Base-by-base conservation (phyloP, 2,797 vertebrate species). In the Tenualosa thibaudeaui region DNA sequence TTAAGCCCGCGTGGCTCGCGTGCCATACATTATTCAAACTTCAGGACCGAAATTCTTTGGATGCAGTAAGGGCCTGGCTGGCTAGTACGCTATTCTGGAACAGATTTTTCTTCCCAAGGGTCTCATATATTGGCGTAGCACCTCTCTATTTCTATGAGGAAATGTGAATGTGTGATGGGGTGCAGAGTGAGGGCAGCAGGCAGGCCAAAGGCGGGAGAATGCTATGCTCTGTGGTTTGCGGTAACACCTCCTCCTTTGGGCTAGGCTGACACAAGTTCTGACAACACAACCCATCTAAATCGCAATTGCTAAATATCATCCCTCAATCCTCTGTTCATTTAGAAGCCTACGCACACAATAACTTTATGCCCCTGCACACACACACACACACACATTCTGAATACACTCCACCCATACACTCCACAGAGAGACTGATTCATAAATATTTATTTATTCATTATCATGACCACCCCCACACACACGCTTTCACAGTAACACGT, bases 21-120 rank as follows among this genome's bases (percentile, higher is more conserved):
- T 81, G 82, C 83, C 43, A 81, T 85, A 12, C 81, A 88, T 85
- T 81, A 87, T 85, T 85, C 9, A 88, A 56, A 22, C 9, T 31
- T 22, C 3, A 26, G 81, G 37, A 58, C 40, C 1, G 46, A 51
- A 46, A 40, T 54, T 58, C 81, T 81, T 84, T 84, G 71, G 5
- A 78, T 78, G 71, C 71, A 78, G 15, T 19, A 46, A 78, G 19
- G 71, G 17, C 40, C 15, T 71, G 12, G 6, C 68, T 71, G 31
- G 71, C 71, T 19, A 31, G 19, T 22, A 12, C 9, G 17, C 37
- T 78, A 46, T 43, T 43, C 37, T 78, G 17, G 37, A 78, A 46
- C 15, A 0, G 37, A 31, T 71, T 19, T 43, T 37, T 17, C 15
- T 4, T 43, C 37, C 37, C 40, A 13, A 5, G 17, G 3, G 37